Percentiles rank a stretch among this genome's conserved stretches.
These are phyloP conservation scores for Leguminivora glycinivorella DNA, from an alignment of 1,140 invertebrate species.

Conservation along the genomic window DNA sequence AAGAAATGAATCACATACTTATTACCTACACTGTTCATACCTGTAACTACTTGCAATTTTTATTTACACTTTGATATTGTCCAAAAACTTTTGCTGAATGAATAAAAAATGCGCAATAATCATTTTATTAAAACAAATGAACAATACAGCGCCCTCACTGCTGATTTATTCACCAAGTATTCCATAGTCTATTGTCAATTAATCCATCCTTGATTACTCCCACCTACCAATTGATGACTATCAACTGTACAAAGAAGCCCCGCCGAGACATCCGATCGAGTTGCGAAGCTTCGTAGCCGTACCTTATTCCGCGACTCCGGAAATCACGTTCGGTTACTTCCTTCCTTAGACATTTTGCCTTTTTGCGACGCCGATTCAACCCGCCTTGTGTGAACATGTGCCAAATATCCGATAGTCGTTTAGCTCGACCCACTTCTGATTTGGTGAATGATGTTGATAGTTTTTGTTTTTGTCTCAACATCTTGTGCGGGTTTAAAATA, in stretches of 20 bases:
- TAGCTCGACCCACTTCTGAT: not conserved
- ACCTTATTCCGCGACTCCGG: conserved; percentile 41
- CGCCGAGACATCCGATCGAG: conserved; percentile 57
- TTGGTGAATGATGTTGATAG: not conserved
- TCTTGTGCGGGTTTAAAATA: not conserved
- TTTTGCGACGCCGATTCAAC: conserved; percentile 14
- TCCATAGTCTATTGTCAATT: conserved; percentile 7
- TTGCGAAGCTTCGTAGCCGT: conserved; percentile 50
- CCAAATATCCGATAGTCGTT: conserved; percentile 21
- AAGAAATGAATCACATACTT: too few relatives aligned
- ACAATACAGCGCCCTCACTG: too few relatives aligned
- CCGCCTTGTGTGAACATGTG: conserved; percentile 19
- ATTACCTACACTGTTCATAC: too few relatives aligned
- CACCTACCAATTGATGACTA: conserved; percentile 3
- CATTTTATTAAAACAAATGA: too few relatives aligned
- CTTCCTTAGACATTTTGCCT: conserved; percentile 36
- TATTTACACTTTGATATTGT: too few relatives aligned
- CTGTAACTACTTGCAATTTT: too few relatives aligned
- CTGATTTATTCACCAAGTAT: not conserved
- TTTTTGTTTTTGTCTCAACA: not conserved
- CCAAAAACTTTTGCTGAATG: too few relatives aligned
- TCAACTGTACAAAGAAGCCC: conserved; percentile 38
- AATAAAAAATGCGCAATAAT: too few relatives aligned
- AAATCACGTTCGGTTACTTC: conserved; percentile 68
- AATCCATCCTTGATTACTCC: not conserved